Evolutionary conservation across 2,797 vertebrate species (phyloP), one percentile per base, ranked within the genome.

Genomic region (Typhlichthys subterraneus): DNA sequence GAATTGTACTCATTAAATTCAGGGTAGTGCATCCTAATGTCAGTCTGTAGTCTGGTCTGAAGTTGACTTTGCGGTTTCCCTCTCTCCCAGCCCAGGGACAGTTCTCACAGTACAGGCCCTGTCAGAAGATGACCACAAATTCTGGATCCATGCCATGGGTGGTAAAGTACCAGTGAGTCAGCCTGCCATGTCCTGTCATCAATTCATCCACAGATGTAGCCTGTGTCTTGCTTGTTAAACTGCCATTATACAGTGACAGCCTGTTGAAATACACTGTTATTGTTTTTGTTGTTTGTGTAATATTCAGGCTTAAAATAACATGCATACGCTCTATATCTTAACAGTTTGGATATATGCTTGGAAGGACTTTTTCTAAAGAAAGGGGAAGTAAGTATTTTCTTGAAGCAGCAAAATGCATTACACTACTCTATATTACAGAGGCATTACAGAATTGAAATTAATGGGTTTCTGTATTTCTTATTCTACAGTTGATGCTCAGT

Each of bases 111-210:
- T 99, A 81, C 98, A 99, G 82, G 93, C 97, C 0, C 91, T 97
- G 77, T 99, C 96, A 1, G 96, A 99, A 79, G 95, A 97, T 68
- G 96, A 99, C 83, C 92, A 95, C 69, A 96, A 90, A 77, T 92
- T 94, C 67, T 99, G 98, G 98, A 92, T 99, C 91, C 95, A 96
- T 78, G 96, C 95, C 53, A 94, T 99, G 94, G 97, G 95, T 73
- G 96, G 97, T 83, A 99, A 97, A 87, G 97, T 98, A 83, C 91
- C 94, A 75, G 97, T 99, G 94, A 95, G 95, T 79, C 77, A 46
- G 47, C 1, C 10, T 53, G 61, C 63, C 53, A 55, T 48, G 64
- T 19, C 53, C 17, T 81, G 66, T 79, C 74, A 72, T 82, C 73
- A 73, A 78, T 56, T 15, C 31, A 59, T 55, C 53, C 31, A 14